Conservation (phyloP, 2,888 invertebrate species). For the Drosophila parthenogenetica region DNA sequence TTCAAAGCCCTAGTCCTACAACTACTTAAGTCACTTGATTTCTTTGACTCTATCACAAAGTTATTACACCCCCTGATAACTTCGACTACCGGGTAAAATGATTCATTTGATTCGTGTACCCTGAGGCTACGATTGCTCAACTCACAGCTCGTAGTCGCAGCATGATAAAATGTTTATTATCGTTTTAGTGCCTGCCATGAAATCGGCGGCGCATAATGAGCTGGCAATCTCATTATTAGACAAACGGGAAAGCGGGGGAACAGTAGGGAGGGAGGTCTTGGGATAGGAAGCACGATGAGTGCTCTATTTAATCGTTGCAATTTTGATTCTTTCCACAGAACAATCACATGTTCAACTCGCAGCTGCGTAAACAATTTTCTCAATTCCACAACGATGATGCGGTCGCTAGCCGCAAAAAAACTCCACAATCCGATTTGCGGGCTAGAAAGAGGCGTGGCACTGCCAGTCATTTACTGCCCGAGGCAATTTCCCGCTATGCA, state of each 20-base stretch:
- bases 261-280: not conserved
- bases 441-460: slow-evolving; percentile 42
- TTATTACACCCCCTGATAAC: not conserved
- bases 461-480: slow-evolving; percentile 52
- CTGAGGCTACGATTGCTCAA: slow-evolving; percentile 44
- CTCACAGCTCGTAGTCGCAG: slow-evolving; percentile 30
- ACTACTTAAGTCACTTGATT: no score
- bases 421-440: slow-evolving; percentile 58
- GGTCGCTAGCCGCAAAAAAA: slow-evolving; percentile 12
- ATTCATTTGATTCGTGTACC: slow-evolving; percentile 73
- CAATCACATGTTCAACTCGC: slow-evolving; percentile 84
- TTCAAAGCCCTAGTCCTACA: no score
- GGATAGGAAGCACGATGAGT: slow-evolving; percentile 36
- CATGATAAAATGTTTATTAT: slow-evolving; percentile 59
- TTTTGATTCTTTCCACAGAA: slow-evolving; percentile 75
- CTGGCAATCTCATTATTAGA: slow-evolving; percentile 72
- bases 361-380: slow-evolving; percentile 80
- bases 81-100: slow-evolving; percentile 39
- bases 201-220: slow-evolving; percentile 63
- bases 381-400: slow-evolving; percentile 72
- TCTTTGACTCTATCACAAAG: not conserved
- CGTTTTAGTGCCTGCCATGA: slow-evolving; percentile 62
- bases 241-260: not conserved
- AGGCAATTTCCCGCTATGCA: slow-evolving; percentile 88
- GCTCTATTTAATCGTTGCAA: slow-evolving; percentile 70